These are phyloP conservation scores for Iguana delicatissima DNA, from an alignment of 2,797 vertebrate genomes.

Conservation along the genomic window DNA sequence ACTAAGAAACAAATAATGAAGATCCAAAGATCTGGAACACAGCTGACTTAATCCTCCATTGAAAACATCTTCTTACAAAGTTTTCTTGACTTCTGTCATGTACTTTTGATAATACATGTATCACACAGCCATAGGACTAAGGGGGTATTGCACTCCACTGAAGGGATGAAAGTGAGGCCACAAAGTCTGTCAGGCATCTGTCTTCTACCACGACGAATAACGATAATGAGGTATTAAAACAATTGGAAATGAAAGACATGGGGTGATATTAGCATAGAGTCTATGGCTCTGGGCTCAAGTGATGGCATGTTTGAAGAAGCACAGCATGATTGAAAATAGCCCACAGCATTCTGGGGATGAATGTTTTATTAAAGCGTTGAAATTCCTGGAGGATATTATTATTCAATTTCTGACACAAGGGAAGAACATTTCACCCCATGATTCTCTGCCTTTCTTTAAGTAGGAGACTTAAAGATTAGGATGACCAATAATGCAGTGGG, in stretches of 20 bases:
- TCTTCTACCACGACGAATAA: slow-evolving; percentile 40
- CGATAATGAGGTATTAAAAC: slow-evolving; percentile 20
- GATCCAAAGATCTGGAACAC: background rate
- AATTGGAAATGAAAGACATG: slow-evolving; percentile 34
- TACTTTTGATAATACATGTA: slow-evolving; percentile 10
- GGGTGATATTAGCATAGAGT: slow-evolving; percentile 40
- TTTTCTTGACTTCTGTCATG: background rate
- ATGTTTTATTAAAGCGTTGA: slow-evolving; percentile 63
- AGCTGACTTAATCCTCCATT: background rate
- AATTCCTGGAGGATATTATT: slow-evolving; percentile 56
- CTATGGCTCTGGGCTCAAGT: slow-evolving; percentile 41
- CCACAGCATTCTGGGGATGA: slow-evolving; percentile 44
- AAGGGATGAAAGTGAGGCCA: slow-evolving; percentile 28
- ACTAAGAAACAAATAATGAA: background rate
- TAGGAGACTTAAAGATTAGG: slow-evolving; percentile 1
- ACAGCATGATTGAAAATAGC: slow-evolving; percentile 58
- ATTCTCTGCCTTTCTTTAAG: slow-evolving; percentile 38
- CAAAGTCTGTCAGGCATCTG: background rate
- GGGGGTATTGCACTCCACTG: slow-evolving; percentile 11
- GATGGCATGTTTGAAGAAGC: slow-evolving; percentile 42
- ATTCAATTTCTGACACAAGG: slow-evolving; percentile 14
- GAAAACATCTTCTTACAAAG: background rate
- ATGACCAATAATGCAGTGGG: slow-evolving; percentile 15
- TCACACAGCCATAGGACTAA: background rate
- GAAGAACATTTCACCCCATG: slow-evolving; percentile 47